A percentile compares a stretch with the other conserved stretches of the same genome.
Evolutionary conservation across 2,797 vertebrate species (phyloP).

Genomic region (Crypturellus tataupa): DNA sequence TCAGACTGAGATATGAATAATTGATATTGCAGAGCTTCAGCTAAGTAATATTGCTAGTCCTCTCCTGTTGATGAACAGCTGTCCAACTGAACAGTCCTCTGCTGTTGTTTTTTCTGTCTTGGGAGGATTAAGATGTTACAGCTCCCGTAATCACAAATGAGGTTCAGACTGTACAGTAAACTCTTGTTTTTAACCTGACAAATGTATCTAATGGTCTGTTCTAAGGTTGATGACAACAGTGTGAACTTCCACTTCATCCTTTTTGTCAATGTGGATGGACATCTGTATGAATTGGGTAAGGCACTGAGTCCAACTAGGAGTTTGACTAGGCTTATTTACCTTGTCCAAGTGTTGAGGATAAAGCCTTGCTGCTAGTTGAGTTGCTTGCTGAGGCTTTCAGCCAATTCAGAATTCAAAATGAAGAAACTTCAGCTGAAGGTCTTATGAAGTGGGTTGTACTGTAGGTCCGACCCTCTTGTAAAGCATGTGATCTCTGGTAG

Average conservation of each 20-base stretch:
- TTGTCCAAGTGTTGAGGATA: neutral
- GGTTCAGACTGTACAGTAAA: neutral
- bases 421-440: neutral
- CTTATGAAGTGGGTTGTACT: neutral
- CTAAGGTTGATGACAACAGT: constrained; percentile 89
- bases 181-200: neutral
- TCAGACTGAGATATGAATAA: neutral
- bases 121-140: neutral
- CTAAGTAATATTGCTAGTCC: neutral
- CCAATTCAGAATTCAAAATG: neutral
- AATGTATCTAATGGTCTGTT: neutral
- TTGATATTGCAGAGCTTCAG: neutral
- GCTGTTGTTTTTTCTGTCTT: neutral
- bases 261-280: constrained; percentile 90
- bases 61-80: neutral
- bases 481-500: neutral
- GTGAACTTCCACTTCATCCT: constrained; percentile 96
- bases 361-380: neutral
- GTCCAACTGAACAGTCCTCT: neutral
- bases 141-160: neutral
- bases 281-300: constrained; percentile 94
- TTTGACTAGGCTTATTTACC: neutral
- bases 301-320: neutral
- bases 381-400: neutral
- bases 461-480: neutral